phyloP scores from a whole-genome alignment of 1,140 invertebrate species.

The Lordiphosa stackelbergi region DNA sequence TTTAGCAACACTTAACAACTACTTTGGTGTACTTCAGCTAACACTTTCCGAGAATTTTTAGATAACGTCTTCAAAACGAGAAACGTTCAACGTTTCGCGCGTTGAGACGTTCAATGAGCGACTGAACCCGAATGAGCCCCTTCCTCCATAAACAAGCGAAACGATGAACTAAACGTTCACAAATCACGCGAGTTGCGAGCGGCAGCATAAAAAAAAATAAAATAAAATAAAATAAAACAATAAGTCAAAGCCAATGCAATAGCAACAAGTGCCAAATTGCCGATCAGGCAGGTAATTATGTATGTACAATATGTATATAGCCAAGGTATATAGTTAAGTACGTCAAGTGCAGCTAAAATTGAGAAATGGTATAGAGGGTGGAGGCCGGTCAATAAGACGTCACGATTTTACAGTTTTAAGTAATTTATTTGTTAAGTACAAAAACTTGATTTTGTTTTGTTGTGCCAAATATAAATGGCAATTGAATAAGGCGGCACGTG shows the following conservation, averaged over 20 bases:
- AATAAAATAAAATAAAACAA: conserved; percentile 18
- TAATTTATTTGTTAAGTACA: conserved; percentile 10
- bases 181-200: conserved; percentile 67
- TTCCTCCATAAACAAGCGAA: conserved; percentile 31
- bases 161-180: conserved; percentile 34
- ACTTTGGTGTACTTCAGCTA: conserved; percentile 7
- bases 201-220: conserved; percentile 47
- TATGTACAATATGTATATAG: conserved; percentile 14
- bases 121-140: conserved; percentile 60
- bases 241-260: conserved; percentile 27
- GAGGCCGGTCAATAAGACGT: conserved; percentile 29
- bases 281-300: conserved; percentile 55
- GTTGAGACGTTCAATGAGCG: conserved; percentile 49
- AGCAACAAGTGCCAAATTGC: conserved; percentile 62
- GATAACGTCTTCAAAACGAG: conserved; percentile 25
- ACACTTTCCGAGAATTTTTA: conserved; percentile 19
- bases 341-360: conserved; percentile 9
- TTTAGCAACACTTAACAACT: conserved; percentile 3
- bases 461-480: conserved; percentile 1
- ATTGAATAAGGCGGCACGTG: conserved; percentile 16
- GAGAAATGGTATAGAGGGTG: conserved; percentile 1
- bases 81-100: conserved; percentile 43
- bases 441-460: conserved; percentile 10
- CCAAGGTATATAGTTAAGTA: neutral
- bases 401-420: conserved; percentile 23